phyloP scores from a whole-genome alignment of 2,888 invertebrate species.

The Spilosoma lubricipeda region DNA sequence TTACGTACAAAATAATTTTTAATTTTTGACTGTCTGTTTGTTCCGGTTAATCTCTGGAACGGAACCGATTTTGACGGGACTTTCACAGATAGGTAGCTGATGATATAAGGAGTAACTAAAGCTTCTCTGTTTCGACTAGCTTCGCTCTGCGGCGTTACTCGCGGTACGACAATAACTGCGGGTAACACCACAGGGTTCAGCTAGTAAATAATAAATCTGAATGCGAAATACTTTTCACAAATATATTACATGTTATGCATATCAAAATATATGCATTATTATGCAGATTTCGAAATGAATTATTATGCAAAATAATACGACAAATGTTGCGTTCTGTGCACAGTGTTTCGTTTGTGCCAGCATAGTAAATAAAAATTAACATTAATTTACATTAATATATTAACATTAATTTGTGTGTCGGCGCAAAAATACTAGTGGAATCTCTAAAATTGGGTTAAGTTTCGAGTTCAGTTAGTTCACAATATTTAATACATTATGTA shows the following conservation, averaged over 20 bases:
- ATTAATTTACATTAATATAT: neutral
- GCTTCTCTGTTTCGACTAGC: too few relatives aligned
- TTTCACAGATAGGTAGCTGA: too few relatives aligned
- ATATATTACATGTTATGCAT: constrained; percentile 1
- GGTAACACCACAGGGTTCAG: too few relatives aligned
- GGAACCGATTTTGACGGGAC: too few relatives aligned
- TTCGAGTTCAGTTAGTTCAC: neutral
- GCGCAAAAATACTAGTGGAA: neutral
- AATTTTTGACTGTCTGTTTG: too few relatives aligned
- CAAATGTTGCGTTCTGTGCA: constrained; percentile 13
- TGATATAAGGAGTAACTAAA: too few relatives aligned
- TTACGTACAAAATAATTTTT: too few relatives aligned
- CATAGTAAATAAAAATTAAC: constrained; percentile 2
- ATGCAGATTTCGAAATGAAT: constrained; percentile 11
- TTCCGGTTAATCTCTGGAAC: too few relatives aligned
- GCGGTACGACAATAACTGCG: too few relatives aligned
- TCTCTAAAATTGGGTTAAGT: neutral
- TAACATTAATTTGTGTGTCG: neutral
- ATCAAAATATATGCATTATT: constrained; percentile 16
- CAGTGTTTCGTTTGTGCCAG: constrained; percentile 6
- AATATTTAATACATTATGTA: too few relatives aligned
- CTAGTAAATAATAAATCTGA: too few relatives aligned
- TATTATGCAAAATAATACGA: constrained; percentile 14
- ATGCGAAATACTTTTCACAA: constrained; percentile 2
- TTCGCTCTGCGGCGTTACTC: too few relatives aligned